These are phyloP conservation scores for Acleris literana DNA, from an alignment of 2,888 invertebrate species.

Conservation along the genomic window DNA sequence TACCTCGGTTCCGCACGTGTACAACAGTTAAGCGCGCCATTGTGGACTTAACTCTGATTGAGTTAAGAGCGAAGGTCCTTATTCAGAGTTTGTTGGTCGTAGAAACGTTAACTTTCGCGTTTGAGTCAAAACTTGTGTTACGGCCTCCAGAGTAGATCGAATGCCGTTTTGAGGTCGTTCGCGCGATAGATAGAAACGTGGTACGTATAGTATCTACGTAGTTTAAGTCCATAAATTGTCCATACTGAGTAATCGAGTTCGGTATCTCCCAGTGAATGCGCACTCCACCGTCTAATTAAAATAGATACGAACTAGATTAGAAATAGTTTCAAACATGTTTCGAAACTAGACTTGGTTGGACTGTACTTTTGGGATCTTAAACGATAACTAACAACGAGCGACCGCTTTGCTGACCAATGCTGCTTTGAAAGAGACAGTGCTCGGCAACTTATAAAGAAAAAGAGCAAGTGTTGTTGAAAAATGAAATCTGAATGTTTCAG, in stretches of 20 bases:
- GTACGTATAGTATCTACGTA: slow-evolving; percentile 36
- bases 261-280: slow-evolving; percentile 54
- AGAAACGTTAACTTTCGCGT: slow-evolving; percentile 80
- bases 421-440: slow-evolving; percentile 43
- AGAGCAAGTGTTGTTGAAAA: slow-evolving; percentile 50
- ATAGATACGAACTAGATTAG: slow-evolving; percentile 70
- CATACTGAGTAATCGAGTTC: slow-evolving; percentile 55
- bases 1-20: slow-evolving; percentile 82
- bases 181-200: slow-evolving; percentile 57
- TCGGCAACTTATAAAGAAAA: slow-evolving; percentile 40
- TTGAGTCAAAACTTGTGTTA: slow-evolving; percentile 75
- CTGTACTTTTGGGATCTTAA: slow-evolving; percentile 43
- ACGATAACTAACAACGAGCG: slow-evolving; percentile 48
- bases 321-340: slow-evolving; percentile 66
- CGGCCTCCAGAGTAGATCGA: slow-evolving; percentile 78
- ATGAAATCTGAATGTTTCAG: slow-evolving; percentile 35
- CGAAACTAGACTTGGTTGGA: slow-evolving; percentile 57
- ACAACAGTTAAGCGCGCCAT: slow-evolving; percentile 53
- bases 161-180: slow-evolving; percentile 82
- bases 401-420: slow-evolving; percentile 56
- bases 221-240: slow-evolving; percentile 46
- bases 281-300: slow-evolving; percentile 63
- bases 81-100: slow-evolving; percentile 48
- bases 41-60: slow-evolving; percentile 52
- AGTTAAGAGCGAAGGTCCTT: slow-evolving; percentile 48